Conservation (phyloP, 1,140 invertebrate genomes). For the Psix sp. region DNA sequence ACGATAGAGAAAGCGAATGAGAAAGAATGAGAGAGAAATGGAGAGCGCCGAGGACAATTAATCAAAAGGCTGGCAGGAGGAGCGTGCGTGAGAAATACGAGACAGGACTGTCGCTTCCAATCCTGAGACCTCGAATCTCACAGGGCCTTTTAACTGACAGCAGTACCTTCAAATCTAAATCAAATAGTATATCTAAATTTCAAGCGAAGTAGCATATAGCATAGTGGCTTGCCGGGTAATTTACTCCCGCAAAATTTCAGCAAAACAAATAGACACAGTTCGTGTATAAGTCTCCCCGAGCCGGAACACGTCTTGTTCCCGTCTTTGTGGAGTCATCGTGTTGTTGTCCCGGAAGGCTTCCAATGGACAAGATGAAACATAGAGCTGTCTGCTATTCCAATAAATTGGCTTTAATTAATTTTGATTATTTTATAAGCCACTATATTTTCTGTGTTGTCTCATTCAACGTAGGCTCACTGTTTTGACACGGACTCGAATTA, state of each 20-base stretch:
- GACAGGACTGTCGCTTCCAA: conserved; percentile 62
- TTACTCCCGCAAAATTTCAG: conserved; percentile 51
- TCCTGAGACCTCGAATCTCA: conserved; percentile 36
- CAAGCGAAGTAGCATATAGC: conserved; percentile 22
- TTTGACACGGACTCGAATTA: conserved; percentile 29
- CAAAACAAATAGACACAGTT: conserved; percentile 39
- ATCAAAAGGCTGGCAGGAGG: conserved; percentile 66
- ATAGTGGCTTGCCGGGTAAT: conserved; percentile 30
- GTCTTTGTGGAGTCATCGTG: conserved; percentile 37
- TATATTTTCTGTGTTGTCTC: conserved; percentile 24
- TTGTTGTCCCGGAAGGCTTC: conserved; percentile 22
- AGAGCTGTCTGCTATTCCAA: conserved; percentile 26
- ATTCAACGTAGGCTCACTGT: conserved; percentile 16
- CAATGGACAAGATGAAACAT: conserved; percentile 46
- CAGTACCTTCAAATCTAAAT: conserved; percentile 43
- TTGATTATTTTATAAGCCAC: conserved; percentile 36
- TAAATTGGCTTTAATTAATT: conserved; percentile 47
- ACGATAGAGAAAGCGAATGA: conserved; percentile 20
- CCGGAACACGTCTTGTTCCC: conserved; percentile 23
- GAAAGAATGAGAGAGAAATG: conserved; percentile 2
- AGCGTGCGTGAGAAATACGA: conserved; percentile 71
- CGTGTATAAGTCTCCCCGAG: conserved; percentile 41
- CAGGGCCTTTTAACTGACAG: conserved; percentile 36
- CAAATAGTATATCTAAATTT: conserved; percentile 56
- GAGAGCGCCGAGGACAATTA: conserved; percentile 61